These are phyloP conservation scores for Agrypnus murinus DNA, from an alignment of 2,888 invertebrate genomes.

Conservation along the genomic window DNA sequence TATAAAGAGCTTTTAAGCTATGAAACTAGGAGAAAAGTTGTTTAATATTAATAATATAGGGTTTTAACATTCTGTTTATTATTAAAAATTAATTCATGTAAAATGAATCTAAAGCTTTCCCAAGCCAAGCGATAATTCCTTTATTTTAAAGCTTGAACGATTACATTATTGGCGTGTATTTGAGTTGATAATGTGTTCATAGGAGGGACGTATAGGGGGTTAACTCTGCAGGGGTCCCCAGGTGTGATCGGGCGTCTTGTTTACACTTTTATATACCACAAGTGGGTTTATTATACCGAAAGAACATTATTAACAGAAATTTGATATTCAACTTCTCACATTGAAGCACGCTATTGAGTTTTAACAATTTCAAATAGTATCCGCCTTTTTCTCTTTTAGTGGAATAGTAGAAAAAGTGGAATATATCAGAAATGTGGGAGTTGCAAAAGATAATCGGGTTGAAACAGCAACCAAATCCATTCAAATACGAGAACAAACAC, in stretches of 20 bases:
- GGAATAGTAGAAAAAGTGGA: not conserved
- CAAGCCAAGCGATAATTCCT: constrained; percentile 46
- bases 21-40: no score
- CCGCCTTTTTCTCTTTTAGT: not conserved
- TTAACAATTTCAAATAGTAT: not conserved
- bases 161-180: constrained; percentile 51
- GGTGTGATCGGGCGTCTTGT: constrained; percentile 51
- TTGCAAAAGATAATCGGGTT: constrained; percentile 43
- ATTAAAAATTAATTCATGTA: no score
- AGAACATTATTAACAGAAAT: constrained; percentile 26
- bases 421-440: not conserved
- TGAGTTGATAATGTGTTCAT: constrained; percentile 43
- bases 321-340: constrained; percentile 26
- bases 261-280: constrained; percentile 46
- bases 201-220: constrained; percentile 45
- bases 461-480: constrained; percentile 67
- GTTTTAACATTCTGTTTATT: no score
- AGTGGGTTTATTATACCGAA: constrained; percentile 40
- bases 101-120: constrained; percentile 42
- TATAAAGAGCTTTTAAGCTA: no score
- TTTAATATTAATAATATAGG: no score
- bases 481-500: constrained; percentile 72
- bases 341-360: not conserved
- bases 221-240: constrained; percentile 47
- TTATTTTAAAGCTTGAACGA: constrained; percentile 46